Base-by-base conservation (phyloP, 2,888 invertebrate genomes). In the Entomobrya multifasciata region DNA sequence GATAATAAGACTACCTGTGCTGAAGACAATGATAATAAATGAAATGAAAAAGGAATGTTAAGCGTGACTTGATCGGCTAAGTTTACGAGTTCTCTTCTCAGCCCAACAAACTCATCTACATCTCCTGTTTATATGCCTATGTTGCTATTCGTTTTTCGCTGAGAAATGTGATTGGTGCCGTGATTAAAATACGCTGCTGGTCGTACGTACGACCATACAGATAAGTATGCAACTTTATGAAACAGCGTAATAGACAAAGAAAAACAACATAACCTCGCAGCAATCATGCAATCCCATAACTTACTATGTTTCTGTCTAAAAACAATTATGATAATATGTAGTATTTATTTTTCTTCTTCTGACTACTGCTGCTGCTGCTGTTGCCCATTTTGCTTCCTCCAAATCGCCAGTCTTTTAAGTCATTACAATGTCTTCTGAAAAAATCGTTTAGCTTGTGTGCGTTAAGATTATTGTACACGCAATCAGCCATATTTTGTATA, bases 251-350 rank as follows among this genome's bases (percentile, higher is more conserved):
- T 62, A 36, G 17, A 72, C 20, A 30, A 82, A 36, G 22, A 52
- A 8, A 65, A 47, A 52, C 25, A 25, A 52, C 27, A 72, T 65
- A 55, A 76, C 52, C 70, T 80, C 25, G 36, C 36, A 36, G 8
- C 8, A 36, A 78, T 78, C 85, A 85, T 85, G 85, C 85, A 85
- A 85, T 84, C 77, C 65, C 67, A 77, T 77, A 84, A 85, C 85
- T 85, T 84, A 41, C 41, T 15, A 36, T 77, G 77, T 70, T 30
- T 17, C 22, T 30, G 65, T 60, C 55, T 67, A 20, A 84, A 84
- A 67, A 84, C 77, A 77, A 84, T 84, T 84, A 84, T 84, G 81
- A 36, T 70, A 81, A 81, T 83, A 55, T 55, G 55, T 44, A 49
- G 49, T 80, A 52, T 67, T 62, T 80, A 80, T 81, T 72, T 36